A percentile compares a stretch with the other conserved stretches of the same genome.
Conservation (phyloP, 2,113 vertebrate species). For the Cromileptes altivelis region DNA sequence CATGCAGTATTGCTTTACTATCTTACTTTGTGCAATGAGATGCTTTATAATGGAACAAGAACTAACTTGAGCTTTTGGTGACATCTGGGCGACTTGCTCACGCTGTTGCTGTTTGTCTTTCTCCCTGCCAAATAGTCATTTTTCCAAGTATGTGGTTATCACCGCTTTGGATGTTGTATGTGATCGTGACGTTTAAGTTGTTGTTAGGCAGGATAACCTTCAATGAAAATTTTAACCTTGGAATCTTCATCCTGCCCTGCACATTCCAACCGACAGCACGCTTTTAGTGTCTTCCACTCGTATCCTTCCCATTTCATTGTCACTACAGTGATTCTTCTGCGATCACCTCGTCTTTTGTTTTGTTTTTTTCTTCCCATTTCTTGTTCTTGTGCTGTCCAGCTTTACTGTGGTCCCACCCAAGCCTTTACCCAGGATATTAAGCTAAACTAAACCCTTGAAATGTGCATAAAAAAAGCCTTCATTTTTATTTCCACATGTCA, state of each 20-base stretch:
- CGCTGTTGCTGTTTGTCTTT: constrained; percentile 41
- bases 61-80: constrained; percentile 58
- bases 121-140: constrained; percentile 62
- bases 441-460: constrained; percentile 84
- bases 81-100: constrained; percentile 34
- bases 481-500: constrained; percentile 54
- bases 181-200: constrained; percentile 54
- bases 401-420: constrained; percentile 76
- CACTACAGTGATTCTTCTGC: constrained; percentile 36
- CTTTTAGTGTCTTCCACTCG: constrained; percentile 64
- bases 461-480: constrained; percentile 78
- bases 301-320: constrained; percentile 42
- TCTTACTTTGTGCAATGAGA: constrained; percentile 78
- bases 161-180: constrained; percentile 49
- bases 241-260: constrained; percentile 69
- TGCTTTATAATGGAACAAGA: constrained; percentile 73
- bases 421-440: constrained; percentile 83
- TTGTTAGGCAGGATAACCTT: constrained; percentile 70
- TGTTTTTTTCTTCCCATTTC: constrained; percentile 18
- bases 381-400: constrained; percentile 56
- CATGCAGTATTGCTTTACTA: constrained; percentile 79
- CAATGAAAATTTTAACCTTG: constrained; percentile 41
- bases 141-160: constrained; percentile 37
- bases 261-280: constrained; percentile 82
- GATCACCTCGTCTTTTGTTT: constrained; percentile 24